phyloP scores from a whole-genome alignment of 2,797 vertebrate genomes.

The Gallirallus australis region DNA sequence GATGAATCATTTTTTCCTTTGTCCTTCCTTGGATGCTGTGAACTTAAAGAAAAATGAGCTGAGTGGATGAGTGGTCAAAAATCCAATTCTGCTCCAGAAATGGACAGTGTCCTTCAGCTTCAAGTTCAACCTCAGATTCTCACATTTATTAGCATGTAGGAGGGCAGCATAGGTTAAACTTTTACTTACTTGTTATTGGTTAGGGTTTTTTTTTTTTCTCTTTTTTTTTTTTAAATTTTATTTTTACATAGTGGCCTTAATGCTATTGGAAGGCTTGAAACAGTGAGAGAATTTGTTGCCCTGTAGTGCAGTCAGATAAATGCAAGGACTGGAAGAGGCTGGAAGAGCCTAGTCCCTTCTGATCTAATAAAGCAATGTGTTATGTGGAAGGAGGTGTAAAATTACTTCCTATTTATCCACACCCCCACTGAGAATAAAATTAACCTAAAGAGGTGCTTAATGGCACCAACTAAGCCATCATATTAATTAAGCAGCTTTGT shows the following conservation, averaged over 20 bases:
- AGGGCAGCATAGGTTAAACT: neutral
- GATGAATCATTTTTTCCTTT: neutral
- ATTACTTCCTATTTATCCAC: constrained; percentile 43
- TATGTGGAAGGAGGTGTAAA: constrained; percentile 31
- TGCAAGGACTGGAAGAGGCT: neutral
- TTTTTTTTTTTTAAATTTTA: neutral
- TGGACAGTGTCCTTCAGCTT: neutral
- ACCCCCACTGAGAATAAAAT: constrained; percentile 36
- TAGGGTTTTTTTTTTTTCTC: too few species aligned
- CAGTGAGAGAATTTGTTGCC: neutral
- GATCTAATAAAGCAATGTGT: neutral
- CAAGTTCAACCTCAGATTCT: neutral
- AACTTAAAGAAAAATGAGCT: neutral
- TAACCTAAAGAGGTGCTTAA: constrained; percentile 17
- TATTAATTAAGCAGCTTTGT: constrained; percentile 43
- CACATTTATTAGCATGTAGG: neutral
- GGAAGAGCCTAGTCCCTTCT: neutral
- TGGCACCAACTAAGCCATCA: neutral
- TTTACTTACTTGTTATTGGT: neutral
- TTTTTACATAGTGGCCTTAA: neutral
- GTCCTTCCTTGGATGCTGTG: neutral
- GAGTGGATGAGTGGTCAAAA: neutral
- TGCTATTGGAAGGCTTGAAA: neutral
- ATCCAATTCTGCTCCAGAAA: neutral
- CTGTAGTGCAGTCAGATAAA: neutral